Base-by-base conservation (phyloP, 2,797 vertebrate species). In the Myoxocephalus aenaeus region DNA sequence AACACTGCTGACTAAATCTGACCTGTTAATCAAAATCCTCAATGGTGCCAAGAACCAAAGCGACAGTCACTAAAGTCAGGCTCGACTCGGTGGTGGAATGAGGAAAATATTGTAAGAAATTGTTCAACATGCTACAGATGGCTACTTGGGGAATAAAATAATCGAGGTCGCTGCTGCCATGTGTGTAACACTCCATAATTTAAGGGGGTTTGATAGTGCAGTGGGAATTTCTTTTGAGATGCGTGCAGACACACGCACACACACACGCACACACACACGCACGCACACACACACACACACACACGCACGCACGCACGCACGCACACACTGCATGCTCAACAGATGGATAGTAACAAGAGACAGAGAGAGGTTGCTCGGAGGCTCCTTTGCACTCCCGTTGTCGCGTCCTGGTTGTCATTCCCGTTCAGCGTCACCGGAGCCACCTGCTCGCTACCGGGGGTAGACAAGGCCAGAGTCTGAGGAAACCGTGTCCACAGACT, bases 311-410 rank as follows among this genome's bases (percentile, higher is more conserved):
- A 44, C 42, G 6, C 8, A n/a, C 48, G 4, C 38, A 40, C 38
- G 32, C 44, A 53, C 51, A 48, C 59, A 67, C 66, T 80, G 76
- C 77, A 80, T 69, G 92, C 89, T 95, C 95, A 95, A 95, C 95
- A 96, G 95, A 95, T 95, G 93, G 92, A 80, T 78, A 61, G 57
- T 70, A 51, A 70, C 65, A 58, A 70, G 53, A 77, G 22, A 56
- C 7, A 22, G 32, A 44, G 14, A 36, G 70, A 64, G 57, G 54
- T 51, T 22, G 80, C 84, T 87, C 66, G n/a, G 80, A 92, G 88
- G 84, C 89, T 92, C 64, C 68, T 87, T 79, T 79, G 79, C 86
- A 75, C 85, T 75, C 79, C 77, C 79, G 69, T 84, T 64, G 74
- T 77, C 70, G 71, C 61, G 87, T 92, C 83, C 85, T 77, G 81